Evolutionary conservation across 1,140 invertebrate genomes (phyloP).

Genomic region (Lucilia cuprina): DNA sequence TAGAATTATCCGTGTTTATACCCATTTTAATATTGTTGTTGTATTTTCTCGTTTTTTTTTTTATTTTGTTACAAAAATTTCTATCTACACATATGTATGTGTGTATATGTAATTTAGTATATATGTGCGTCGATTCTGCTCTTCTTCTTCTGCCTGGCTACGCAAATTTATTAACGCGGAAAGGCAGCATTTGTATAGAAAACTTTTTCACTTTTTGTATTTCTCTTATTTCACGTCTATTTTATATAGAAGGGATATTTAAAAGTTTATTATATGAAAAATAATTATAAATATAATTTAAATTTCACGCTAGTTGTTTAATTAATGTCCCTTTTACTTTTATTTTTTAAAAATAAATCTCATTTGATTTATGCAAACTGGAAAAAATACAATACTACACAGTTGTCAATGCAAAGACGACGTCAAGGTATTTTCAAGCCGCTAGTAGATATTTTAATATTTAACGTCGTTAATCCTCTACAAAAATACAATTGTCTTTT

Average conservation of each 20-base stretch:
- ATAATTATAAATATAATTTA: too few species aligned
- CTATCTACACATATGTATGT: not conserved
- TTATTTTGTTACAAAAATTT: not conserved
- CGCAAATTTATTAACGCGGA: not conserved
- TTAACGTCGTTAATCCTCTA: not conserved
- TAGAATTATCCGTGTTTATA: not conserved
- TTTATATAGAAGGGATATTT: not conserved
- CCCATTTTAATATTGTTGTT: not conserved
- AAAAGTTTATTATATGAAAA: too few species aligned
- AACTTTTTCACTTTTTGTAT: not conserved
- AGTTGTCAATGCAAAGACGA: not conserved
- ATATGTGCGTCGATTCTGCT: not conserved
- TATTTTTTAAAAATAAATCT: not conserved
- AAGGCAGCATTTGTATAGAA: not conserved
- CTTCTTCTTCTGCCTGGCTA: not conserved
- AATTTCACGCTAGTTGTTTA: too few species aligned
- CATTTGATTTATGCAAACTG: not conserved
- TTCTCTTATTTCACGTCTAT: not conserved
- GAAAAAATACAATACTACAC: not conserved
- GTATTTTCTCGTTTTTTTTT: not conserved
- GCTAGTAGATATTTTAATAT: not conserved
- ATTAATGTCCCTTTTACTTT: too few species aligned
- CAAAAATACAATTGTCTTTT: too few species aligned
- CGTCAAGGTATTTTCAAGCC: not conserved
- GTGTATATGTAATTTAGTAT: not conserved